Conservation (phyloP, 2,888 invertebrate genomes). For the Alcis repandata region DNA sequence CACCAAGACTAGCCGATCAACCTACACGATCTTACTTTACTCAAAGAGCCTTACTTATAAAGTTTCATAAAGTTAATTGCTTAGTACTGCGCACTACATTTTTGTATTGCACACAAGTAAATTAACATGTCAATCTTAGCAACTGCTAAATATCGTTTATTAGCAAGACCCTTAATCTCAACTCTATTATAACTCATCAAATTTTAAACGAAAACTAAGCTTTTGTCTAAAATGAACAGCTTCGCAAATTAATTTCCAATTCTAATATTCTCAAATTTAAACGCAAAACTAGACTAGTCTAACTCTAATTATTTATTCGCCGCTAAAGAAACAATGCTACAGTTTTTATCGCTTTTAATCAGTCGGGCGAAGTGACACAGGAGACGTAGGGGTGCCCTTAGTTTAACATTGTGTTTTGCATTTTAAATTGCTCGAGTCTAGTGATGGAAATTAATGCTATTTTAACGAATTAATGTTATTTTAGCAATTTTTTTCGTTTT, state of each 20-base stretch:
- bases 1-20: no score
- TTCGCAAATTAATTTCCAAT: not conserved
- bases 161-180: no score
- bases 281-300: not conserved
- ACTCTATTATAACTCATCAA: no score
- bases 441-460: not conserved
- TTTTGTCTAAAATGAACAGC: not conserved
- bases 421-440: constrained; percentile 58
- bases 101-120: no score
- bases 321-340: constrained; percentile 30
- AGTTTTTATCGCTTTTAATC: constrained; percentile 47
- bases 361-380: constrained; percentile 51
- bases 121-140: no score
- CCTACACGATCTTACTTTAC: no score
- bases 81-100: no score
- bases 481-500: not conserved
- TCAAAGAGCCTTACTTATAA: no score
- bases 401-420: constrained; percentile 67
- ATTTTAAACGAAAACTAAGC: no score
- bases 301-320: constrained; percentile 19
- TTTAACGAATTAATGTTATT: not conserved
- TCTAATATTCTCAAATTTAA: not conserved
- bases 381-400: constrained; percentile 62
- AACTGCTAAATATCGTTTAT: no score
- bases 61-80: no score